Evolutionary conservation across 2,888 invertebrate genomes (phyloP).

Genomic region (Melieria picta): DNA sequence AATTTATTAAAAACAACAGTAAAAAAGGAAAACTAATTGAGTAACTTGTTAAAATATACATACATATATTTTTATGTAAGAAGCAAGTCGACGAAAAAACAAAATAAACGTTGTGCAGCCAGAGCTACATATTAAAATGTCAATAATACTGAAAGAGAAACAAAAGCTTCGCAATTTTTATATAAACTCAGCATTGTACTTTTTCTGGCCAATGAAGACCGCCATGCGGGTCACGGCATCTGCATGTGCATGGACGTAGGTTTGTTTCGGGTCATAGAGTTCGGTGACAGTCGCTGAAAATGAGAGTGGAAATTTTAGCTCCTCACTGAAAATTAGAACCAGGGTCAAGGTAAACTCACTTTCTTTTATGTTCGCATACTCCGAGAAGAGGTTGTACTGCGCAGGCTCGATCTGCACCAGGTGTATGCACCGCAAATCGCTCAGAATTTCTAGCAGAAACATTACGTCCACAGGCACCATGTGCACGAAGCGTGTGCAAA

Average conservation of each 20-base stretch:
- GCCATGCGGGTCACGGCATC: constrained; percentile 69
- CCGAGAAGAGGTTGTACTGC: constrained; percentile 67
- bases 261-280: constrained; percentile 67
- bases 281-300: constrained; percentile 63
- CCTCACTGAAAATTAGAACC: too few species aligned
- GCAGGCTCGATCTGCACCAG: constrained; percentile 57
- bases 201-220: constrained; percentile 70
- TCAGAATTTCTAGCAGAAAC: constrained; percentile 68
- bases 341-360: constrained; percentile 53
- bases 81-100: not conserved
- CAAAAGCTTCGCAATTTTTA: constrained; percentile 38
- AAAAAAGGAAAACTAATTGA: too few species aligned
- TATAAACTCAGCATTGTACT: constrained; percentile 68
- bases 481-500: constrained; percentile 73
- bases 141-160: not conserved
- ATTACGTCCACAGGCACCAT: constrained; percentile 71
- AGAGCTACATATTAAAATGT: not conserved
- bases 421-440: constrained; percentile 69
- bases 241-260: constrained; percentile 67
- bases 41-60: constrained; percentile 1
- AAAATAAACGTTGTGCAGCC: too few species aligned
- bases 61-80: not conserved
- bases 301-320: not conserved
- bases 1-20: not conserved
- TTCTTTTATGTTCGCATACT: constrained; percentile 57